A percentile compares a stretch with the other conserved stretches of the same genome.
Conservation (phyloP, 2,113 vertebrate species). For the Epinephelus fuscoguttatus region DNA sequence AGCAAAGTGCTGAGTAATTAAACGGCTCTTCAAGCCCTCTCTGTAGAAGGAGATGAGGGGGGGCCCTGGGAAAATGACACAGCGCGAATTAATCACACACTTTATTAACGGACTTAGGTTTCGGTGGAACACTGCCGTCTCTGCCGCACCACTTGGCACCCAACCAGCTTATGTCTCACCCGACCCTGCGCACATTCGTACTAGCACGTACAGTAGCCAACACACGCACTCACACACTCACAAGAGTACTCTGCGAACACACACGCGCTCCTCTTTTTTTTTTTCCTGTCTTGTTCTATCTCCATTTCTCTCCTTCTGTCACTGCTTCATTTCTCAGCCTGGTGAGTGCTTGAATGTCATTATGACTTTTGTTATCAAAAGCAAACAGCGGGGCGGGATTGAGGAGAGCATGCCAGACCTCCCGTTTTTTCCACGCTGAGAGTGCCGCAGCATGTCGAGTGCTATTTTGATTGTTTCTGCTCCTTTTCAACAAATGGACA, state of each 20-base stretch:
- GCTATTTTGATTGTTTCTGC: conserved; percentile 41
- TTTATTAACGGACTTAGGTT: conserved; percentile 68
- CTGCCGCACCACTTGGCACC: conserved; percentile 43
- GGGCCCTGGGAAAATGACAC: conserved; percentile 62
- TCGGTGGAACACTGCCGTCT: conserved; percentile 28
- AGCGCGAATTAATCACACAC: conserved; percentile 67
- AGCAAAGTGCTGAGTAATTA: conserved; percentile 67
- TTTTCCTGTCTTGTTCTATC: conserved; percentile 29
- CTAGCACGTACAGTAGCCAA: conserved; percentile 1
- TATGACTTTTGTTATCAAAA: conserved; percentile 71
- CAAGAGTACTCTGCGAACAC: neutral
- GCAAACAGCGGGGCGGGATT: conserved; percentile 64
- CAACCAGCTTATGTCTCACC: conserved; percentile 36
- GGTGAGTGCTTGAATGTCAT: conserved; percentile 74
- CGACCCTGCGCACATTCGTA: neutral
- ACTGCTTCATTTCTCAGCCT: conserved; percentile 64
- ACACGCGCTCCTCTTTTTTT: conserved; percentile 1
- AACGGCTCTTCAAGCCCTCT: conserved; percentile 52
- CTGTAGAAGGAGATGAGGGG: conserved; percentile 20
- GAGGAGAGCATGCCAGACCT: conserved; percentile 37
- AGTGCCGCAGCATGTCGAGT: conserved; percentile 47
- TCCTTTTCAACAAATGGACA: conserved; percentile 24
- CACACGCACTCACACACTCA: conserved; percentile 18
- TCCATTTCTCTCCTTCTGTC: conserved; percentile 47
- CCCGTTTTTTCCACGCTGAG: conserved; percentile 47